A percentile compares a stretch with the other conserved stretches of the same genome.
These are phyloP conservation scores for Rhynchophorus ferrugineus DNA, from an alignment of 1,140 invertebrate genomes.

Conservation along the genomic window DNA sequence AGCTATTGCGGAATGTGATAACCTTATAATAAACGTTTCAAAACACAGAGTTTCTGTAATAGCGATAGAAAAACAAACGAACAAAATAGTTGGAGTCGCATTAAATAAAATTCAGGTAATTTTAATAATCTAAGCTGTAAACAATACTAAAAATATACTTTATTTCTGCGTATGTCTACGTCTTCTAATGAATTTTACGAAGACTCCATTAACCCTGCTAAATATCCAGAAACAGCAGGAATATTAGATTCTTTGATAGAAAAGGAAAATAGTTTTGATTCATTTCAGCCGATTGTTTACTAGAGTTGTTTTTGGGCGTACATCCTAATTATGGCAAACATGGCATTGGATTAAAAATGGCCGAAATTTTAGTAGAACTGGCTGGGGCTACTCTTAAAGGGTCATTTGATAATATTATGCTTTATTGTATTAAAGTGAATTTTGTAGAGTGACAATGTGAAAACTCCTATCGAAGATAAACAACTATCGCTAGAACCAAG, in stretches of 20 bases:
- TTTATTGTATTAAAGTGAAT: too few relatives aligned
- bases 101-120: conserved; percentile 59
- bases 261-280: conserved; percentile 48
- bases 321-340: conserved; percentile 42
- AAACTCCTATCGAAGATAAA: not conserved
- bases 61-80: conserved; percentile 45
- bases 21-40: conserved; percentile 49
- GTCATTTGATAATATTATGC: too few relatives aligned
- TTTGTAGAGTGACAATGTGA: not conserved
- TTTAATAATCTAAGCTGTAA: not conserved
- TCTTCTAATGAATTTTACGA: conserved; percentile 1
- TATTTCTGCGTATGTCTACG: conserved; percentile 8
- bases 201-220: conserved; percentile 15
- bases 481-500: not conserved
- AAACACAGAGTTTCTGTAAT: conserved; percentile 57
- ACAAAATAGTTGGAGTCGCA: conserved; percentile 48
- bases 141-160: not conserved
- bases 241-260: conserved; percentile 54
- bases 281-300: conserved; percentile 52
- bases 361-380: conserved; percentile 46
- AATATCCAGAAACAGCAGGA: conserved; percentile 39
- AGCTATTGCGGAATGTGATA: conserved; percentile 49
- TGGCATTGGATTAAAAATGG: conserved; percentile 46
- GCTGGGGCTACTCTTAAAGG: conserved; percentile 25
- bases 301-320: conserved; percentile 58